Conservation (phyloP, 2,113 vertebrate species). For the Struthidea cinerea region DNA sequence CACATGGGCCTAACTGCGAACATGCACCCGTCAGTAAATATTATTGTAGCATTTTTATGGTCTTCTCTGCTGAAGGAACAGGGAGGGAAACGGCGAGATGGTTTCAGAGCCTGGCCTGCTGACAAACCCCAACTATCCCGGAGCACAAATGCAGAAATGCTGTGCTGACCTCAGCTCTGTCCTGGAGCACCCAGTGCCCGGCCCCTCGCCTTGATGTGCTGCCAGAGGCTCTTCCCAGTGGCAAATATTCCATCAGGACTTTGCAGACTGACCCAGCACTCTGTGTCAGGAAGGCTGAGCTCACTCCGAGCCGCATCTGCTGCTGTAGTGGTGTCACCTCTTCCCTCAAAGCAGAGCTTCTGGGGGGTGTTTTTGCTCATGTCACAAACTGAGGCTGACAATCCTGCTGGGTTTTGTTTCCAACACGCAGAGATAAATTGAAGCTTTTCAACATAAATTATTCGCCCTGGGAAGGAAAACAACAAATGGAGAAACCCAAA, state of each 20-base stretch:
- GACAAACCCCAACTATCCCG: slow-evolving; percentile 13
- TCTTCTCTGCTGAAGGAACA: slow-evolving; percentile 31
- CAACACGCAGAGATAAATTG: neutral
- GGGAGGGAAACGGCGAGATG: slow-evolving; percentile 13
- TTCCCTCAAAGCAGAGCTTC: neutral
- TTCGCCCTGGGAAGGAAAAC: neutral
- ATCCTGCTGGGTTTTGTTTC: neutral
- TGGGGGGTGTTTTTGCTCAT: neutral
- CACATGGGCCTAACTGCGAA: slow-evolving; percentile 46
- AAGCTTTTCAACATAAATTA: neutral
- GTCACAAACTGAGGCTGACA: neutral
- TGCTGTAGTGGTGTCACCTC: neutral
- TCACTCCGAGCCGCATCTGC: neutral
- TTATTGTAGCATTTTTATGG: slow-evolving; percentile 65
- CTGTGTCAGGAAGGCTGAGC: neutral
- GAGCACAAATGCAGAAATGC: neutral
- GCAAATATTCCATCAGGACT: neutral
- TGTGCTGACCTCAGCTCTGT: slow-evolving; percentile 9
- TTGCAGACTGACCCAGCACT: neutral
- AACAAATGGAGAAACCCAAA: neutral
- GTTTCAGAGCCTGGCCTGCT: slow-evolving; percentile 27
- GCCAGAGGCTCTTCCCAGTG: neutral
- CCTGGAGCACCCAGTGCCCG: neutral
- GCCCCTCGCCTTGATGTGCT: neutral
- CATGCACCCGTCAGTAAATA: slow-evolving; percentile 55